These are phyloP conservation scores for Apotomis capreana DNA, from an alignment of 2,888 invertebrate species.

Conservation along the genomic window DNA sequence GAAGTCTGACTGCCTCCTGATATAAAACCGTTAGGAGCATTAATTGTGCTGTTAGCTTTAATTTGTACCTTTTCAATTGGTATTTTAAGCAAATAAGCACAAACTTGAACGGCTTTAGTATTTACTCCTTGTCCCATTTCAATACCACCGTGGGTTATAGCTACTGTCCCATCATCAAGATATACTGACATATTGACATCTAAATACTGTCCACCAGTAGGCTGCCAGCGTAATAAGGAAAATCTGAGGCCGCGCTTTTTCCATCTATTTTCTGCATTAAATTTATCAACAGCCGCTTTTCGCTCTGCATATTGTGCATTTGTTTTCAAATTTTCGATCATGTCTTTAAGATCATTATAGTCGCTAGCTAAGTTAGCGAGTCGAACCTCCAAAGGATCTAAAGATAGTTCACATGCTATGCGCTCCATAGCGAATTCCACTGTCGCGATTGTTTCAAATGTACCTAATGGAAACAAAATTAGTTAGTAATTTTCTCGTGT, in stretches of 20 bases:
- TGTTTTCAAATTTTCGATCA: constrained; percentile 78
- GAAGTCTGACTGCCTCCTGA: constrained; percentile 88
- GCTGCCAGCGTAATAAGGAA: constrained; percentile 84
- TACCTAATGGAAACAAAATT: constrained; percentile 53
- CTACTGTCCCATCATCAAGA: constrained; percentile 85
- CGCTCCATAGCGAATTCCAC: constrained; percentile 86
- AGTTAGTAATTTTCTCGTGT: background rate
- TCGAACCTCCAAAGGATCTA: constrained; percentile 83
- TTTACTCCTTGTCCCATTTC: constrained; percentile 90
- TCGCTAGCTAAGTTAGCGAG: constrained; percentile 73
- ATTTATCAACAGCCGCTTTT: constrained; percentile 72
- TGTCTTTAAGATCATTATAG: constrained; percentile 60
- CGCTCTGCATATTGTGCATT: constrained; percentile 80
- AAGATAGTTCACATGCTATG: constrained; percentile 76
- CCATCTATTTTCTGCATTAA: constrained; percentile 87
- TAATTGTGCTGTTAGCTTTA: constrained; percentile 84
- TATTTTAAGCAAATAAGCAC: constrained; percentile 85
- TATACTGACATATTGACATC: constrained; percentile 84
- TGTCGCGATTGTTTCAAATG: constrained; percentile 80
- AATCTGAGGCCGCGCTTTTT: constrained; percentile 86
- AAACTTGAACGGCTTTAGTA: constrained; percentile 86
- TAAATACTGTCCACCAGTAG: constrained; percentile 55
- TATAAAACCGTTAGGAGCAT: constrained; percentile 84
- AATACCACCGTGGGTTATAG: constrained; percentile 85
- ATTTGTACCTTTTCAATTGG: constrained; percentile 85